Evolutionary conservation across 1,140 invertebrate species (phyloP), one percentile per base, ranked within the genome.

Genomic region (Pectinophora gossypiella): DNA sequence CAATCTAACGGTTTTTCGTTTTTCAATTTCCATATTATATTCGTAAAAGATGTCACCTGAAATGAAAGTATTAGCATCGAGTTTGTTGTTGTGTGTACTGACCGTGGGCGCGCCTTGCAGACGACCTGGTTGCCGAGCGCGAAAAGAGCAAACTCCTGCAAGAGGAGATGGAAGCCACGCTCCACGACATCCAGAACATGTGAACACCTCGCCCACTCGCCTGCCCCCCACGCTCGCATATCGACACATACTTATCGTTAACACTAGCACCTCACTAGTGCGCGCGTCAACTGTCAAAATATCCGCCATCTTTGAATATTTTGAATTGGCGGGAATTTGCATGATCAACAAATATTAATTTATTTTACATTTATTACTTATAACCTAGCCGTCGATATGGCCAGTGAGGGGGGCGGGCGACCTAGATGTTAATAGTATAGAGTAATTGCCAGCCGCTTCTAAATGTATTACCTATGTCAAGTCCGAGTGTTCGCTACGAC

Each of bases 111-210:
- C 79, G 71, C 76, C 67, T 94, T 93, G 76, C 93, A 99, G 98
- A 99, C 92, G 97, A 99, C 89, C 92, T 99, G 84, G 90, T 97
- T 85, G 90, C 92, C 76, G 97, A 98, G 91, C 96, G 96, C 90
- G 95, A 96, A 90, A 97, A 97, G 92, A 98, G 97, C 91, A 98
- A 97, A 93, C 90, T 95, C 86, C 93, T 99, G 72, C 95, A 97
- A 88, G 96, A 98, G 87, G 98, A 99, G 89, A 99, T 99, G 95
- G 98, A 99, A 89, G 94, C 95, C 76, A 99, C 98, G 77, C 94
- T 99, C 89, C 96, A 98, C 92, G 97, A 99, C 91, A 98, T 99
- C 90, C 97, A 99, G 91, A 98, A 98, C 90, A 98, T 98, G 96
- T 98, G 96, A 94, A 92, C 82, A 91, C 74, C 51, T 51, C 53